phyloP scores from a whole-genome alignment of 2,797 vertebrate species.

The Pyrocephalus nanus region DNA sequence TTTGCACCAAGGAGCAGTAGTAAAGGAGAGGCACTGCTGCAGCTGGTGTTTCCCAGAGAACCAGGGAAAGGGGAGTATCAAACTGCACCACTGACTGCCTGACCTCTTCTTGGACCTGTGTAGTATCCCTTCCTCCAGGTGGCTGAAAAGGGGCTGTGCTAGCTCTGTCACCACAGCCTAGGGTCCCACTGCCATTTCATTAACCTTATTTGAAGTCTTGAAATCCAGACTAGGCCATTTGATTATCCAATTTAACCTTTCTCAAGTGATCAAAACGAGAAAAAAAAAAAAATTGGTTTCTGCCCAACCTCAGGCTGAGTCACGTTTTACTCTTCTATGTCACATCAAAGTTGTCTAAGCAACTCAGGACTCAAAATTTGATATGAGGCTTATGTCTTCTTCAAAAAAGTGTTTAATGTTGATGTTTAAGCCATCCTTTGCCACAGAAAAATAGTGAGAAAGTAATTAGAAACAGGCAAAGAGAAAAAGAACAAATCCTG shows the following conservation, averaged over 20 bases:
- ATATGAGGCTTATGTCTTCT: background rate
- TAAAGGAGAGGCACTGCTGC: background rate
- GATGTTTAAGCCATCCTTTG: background rate
- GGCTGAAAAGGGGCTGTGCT: background rate
- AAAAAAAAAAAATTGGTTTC: background rate
- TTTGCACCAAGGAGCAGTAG: background rate
- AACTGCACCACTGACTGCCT: accelerated
- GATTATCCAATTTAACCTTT: background rate
- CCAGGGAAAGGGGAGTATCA: background rate
- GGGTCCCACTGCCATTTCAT: background rate
- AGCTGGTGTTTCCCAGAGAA: background rate
- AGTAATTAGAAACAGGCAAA: background rate
- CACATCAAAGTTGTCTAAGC: background rate
- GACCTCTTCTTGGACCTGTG: background rate
- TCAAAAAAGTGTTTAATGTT: background rate
- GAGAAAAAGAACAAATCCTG: background rate
- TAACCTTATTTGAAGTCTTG: background rate
- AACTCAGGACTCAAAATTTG: background rate
- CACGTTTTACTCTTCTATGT: background rate
- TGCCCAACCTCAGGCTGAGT: background rate
- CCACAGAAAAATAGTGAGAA: background rate
- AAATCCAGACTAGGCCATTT: background rate
- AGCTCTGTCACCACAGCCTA: background rate
- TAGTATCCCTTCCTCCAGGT: background rate
- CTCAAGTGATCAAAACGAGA: background rate